Base-by-base conservation (phyloP, 2,888 invertebrate genomes). In the Leucophora obtusa region DNA sequence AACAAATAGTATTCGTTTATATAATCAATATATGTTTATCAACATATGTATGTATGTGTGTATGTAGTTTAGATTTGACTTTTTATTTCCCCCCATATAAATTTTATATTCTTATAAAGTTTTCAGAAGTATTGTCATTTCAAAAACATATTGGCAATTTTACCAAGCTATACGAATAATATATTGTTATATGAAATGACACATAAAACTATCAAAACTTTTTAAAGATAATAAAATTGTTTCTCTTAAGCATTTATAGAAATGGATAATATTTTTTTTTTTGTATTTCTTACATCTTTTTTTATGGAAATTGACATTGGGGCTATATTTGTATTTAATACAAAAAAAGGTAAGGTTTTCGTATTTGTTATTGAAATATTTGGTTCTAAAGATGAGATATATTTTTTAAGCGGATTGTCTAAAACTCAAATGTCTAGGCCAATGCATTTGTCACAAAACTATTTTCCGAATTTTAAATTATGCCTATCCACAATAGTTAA, bases 151-250 rank as follows among this genome's bases (percentile, higher is more conserved):
- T 75, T 69, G 60, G 60, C 50, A 18, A 14, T 69, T 15, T 35
- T 47, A 47, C n/a, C 43, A 47, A 14, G 2, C 11, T n/a, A 47
- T n/a, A 47, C 14, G 5, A 47, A 47, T n/a, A 47, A 58, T 24
- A 69, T 62, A 56, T 47, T 18, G 65, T 33, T 53, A 76, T 70
- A 51, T 65, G 58, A 59, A 76, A 70, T 70, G 70, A 70, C 59
- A 76, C 65, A 56, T 70, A 65, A 70, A 38, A 21, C 33, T 59
- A 70, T 76, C 43, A 65, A 76, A 76, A 70, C 18, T 76, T 76
- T 70, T 65, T 51, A 33, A 70, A 50, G 47, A 59, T 28, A 65
- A 65, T 51, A 69, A 47, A 75, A 69, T 62, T 69, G 35, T 69
- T 75, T 75, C 50, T 56, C 56, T 69, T 56, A 62, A 75, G 69